Conservation (phyloP, 2,888 invertebrate genomes). For the Eurytoma californica region DNA sequence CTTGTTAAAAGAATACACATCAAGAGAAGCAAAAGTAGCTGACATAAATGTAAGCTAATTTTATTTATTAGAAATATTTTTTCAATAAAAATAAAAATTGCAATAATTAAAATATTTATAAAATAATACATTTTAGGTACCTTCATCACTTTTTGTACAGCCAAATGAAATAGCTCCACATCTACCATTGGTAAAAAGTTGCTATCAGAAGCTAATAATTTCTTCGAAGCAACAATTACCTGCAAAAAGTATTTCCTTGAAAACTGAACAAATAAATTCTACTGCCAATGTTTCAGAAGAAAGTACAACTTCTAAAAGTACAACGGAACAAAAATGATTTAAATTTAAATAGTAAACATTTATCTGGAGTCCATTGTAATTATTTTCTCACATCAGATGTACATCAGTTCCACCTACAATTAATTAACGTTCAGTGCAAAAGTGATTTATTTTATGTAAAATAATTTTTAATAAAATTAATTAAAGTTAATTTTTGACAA, state of each 20-base stretch:
- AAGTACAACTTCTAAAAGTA: neutral
- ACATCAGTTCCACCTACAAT: constrained; percentile 1
- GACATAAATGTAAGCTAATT: constrained; percentile 79
- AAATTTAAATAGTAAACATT: neutral
- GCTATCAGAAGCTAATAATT: constrained; percentile 75
- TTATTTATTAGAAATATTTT: constrained; percentile 8
- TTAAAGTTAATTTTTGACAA: constrained; percentile 1
- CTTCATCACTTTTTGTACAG: constrained; percentile 80
- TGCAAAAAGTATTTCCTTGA: neutral
- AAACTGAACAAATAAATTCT: neutral
- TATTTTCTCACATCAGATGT: neutral
- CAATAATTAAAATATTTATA: constrained; percentile 3
- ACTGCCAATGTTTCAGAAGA: neutral
- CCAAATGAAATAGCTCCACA: constrained; percentile 83
- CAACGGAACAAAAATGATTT: constrained; percentile 21
- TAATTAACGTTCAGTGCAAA: neutral
- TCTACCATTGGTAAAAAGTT: constrained; percentile 78
- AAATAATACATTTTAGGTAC: constrained; percentile 73
- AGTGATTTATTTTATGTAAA: constrained; percentile 33
- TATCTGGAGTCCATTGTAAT: neutral
- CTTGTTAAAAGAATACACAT: constrained; percentile 88
- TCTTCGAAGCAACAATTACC: constrained; percentile 13
- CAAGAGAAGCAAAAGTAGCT: constrained; percentile 84
- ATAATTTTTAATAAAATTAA: constrained; percentile 38
- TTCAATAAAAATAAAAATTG: no score